Conservation (phyloP, 2,113 vertebrate species). For the Syrrhaptes paradoxus region DNA sequence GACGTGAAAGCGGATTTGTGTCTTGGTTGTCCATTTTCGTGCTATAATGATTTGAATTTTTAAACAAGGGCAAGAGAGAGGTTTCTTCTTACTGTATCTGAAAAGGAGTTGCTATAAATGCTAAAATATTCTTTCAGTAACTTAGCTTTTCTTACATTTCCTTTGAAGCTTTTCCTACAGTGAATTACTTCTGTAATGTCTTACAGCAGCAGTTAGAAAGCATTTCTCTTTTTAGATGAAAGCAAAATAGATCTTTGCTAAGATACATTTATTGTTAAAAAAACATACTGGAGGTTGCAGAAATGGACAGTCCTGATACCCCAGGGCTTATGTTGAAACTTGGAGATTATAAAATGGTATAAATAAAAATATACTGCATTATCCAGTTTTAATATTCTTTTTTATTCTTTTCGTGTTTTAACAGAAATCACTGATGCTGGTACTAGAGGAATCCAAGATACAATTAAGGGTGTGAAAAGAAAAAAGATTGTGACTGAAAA, state of each 20-base stretch:
- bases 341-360: neutral
- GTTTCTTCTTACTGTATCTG: neutral
- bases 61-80: neutral
- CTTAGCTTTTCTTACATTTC: neutral
- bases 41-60: slow-evolving; percentile 13
- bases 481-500: slow-evolving; percentile 96
- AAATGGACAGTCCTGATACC: neutral
- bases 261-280: neutral
- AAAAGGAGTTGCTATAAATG: neutral
- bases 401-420: slow-evolving; percentile 36
- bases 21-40: slow-evolving; percentile 28
- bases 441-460: slow-evolving; percentile 81
- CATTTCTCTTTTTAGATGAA: neutral
- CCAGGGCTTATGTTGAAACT: neutral
- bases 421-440: slow-evolving; percentile 83
- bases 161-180: neutral
- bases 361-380: neutral
- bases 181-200: neutral
- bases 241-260: neutral
- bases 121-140: slow-evolving; percentile 6
- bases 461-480: slow-evolving; percentile 93
- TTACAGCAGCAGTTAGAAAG: neutral
- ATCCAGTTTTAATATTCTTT: neutral
- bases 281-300: neutral
- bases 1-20: neutral